Conservation (phyloP, 2,113 vertebrate genomes). For the Hystrix brachyura region DNA sequence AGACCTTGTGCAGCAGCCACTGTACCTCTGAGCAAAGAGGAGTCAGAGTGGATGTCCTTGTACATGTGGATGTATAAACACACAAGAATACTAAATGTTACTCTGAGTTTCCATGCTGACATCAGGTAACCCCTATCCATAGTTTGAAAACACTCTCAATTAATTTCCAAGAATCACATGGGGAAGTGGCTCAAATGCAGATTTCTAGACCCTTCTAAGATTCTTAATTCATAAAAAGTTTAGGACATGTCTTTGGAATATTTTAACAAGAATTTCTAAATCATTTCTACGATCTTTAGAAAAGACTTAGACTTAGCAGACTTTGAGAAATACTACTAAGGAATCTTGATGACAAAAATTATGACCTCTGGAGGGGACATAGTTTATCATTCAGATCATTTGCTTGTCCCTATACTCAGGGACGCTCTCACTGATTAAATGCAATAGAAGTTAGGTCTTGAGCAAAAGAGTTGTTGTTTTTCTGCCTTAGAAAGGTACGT, state of each 20-base stretch:
- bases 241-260: neutral
- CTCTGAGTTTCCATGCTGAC: neutral
- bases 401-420: neutral
- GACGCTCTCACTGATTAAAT: neutral
- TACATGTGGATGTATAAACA: rapidly evolving
- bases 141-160: neutral
- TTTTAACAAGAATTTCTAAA: conserved; percentile 30
- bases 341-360: neutral
- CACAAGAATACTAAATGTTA: rapidly evolving
- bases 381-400: neutral
- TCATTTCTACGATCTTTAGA: neutral
- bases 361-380: neutral
- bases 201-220: neutral
- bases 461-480: neutral
- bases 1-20: neutral
- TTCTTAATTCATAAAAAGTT: conserved; percentile 20
- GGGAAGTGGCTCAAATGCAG: neutral
- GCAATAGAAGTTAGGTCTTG: neutral
- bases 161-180: neutral
- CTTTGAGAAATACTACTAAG: neutral
- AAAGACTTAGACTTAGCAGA: neutral
- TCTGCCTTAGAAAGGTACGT: neutral
- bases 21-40: neutral
- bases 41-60: neutral
- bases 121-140: neutral